Base-by-base conservation (phyloP, 2,888 invertebrate genomes). In the Gymnoscelis rufifasciata region DNA sequence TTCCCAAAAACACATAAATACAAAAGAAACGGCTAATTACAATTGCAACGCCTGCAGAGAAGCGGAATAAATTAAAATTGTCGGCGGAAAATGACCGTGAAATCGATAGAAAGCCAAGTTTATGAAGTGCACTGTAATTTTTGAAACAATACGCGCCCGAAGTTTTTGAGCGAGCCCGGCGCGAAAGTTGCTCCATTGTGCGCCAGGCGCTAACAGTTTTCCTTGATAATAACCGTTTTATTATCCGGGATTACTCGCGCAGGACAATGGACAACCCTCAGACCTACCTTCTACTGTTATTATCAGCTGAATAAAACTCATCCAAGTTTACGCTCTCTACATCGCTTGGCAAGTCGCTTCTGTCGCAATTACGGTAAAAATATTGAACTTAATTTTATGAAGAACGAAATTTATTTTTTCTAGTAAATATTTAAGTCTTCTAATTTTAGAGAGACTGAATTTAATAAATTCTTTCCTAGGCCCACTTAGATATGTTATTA, bases 21-120 rank as follows among this genome's bases (percentile, higher is more conserved):
- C 7, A 5, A 19, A 38, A 43, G 40, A 30, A 39, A 36, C 30
- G 30, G 38, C 13, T 37, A 49, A 48, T 43, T 55, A 38, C 42
- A 56, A 43, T 38, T 60, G 38, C 29, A 10, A 62, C 40, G 28
- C 15, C 36, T 19, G 19, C 2, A 19, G 5, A 19, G 29, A 26
- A 27, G 43, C 44, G 47, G 42, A 43, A 23, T 5, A 46, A 52
- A 50, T 27, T 39, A 43, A 52, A 63, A 59, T 54, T 45, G 49
- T 60, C 61, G 54, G 69, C 69, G 57, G 52, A 49, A 62, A 75
- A 75, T 74, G 58, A 46, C 68, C 73, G 68, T 75, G 74, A 75
- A 77, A 75, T 77, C 59, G 45, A 56, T 39, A 61, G 59, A 46
- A 44, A 35, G 11, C 35, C 19, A 57, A 64, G 45, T 71, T 68